Percentiles rank a stretch among this genome's conserved stretches.
Evolutionary conservation across 2,113 vertebrate genomes (phyloP).

Genomic region (Malurus cyaneus): DNA sequence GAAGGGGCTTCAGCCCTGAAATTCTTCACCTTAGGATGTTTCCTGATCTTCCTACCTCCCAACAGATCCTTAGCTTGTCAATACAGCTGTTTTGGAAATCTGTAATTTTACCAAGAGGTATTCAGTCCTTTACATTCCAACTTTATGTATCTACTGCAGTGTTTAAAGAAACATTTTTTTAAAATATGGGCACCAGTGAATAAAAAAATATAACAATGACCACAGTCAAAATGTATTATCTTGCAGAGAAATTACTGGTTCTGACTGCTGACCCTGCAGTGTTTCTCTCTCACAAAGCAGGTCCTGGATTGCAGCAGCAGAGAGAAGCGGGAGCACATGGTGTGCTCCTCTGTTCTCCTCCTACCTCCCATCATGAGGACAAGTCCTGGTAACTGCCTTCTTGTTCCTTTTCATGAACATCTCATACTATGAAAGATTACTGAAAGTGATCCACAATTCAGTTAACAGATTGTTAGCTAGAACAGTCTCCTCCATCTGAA

Average conservation of each 20-base stretch:
- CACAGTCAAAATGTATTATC: neutral
- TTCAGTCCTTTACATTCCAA: neutral
- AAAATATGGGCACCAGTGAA: neutral
- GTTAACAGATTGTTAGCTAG: neutral
- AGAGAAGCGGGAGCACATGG: neutral
- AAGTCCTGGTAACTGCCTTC: neutral
- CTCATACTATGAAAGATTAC: neutral
- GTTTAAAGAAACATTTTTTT: neutral
- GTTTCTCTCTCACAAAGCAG: neutral
- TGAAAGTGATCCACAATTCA: neutral
- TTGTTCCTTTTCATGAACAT: neutral
- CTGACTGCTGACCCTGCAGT: neutral
- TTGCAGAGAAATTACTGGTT: neutral
- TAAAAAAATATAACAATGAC: neutral
- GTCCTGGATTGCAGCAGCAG: neutral
- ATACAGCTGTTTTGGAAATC: neutral
- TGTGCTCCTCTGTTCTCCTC: neutral
- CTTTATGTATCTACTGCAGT: neutral
- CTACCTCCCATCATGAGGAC: neutral
- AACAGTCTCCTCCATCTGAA: neutral
- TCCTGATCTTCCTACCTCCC: neutral
- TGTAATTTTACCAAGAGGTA: neutral
- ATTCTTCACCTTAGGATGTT: neutral
- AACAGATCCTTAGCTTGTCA: neutral
- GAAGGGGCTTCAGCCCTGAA: neutral